Base-by-base conservation (phyloP, 2,797 vertebrate species). In the Sciurus carolinensis region DNA sequence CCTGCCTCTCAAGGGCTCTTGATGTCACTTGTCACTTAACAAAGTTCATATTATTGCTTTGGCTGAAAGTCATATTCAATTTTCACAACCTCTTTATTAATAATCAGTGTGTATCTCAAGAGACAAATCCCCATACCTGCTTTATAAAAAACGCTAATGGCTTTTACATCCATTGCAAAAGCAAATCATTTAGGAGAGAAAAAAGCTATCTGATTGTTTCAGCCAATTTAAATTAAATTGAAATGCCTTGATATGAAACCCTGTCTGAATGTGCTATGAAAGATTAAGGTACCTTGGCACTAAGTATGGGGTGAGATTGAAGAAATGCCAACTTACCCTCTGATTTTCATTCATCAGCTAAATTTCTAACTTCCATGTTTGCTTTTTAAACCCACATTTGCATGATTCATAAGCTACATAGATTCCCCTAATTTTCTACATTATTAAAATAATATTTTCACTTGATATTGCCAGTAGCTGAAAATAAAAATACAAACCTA, bases 11-110 rank as follows among this genome's bases (percentile, higher is more conserved):
- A 90, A 96, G 95, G 54, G 86, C 47, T 96, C 85, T 97, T 96
- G 95, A 97, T 96, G 86, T 96, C 89, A 92, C n/a, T 97, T 94
- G 66, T 97, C 90, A 98, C 76, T 95, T 96, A 97, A 86, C 87
- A 92, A 64, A 95, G 81, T 67, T 82, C 47, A 0, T 92, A 91
- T 72, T 91, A 76, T 57, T 79, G 20, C 69, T 71, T 86, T 97
- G 87, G 69, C 87, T 95, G 80, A 95, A 96, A 80, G 83, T 96
- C 96, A 96, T 96, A 90, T 91, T 97, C 87, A 96, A 94, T 98
- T 98, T 97, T 96, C 90, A 88, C 92, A 95, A 82, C 62, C 62
- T 79, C 64, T 96, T 95, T 97, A 96, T 97, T 97, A 96, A 95
- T 91, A 90, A 97, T 93, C 75, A 18, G 91, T 26, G 18, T 88